A percentile compares a stretch with the other conserved stretches of the same genome.
These are phyloP conservation scores for Cheilosia impressa DNA, from an alignment of 2,888 invertebrate species.

Conservation along the genomic window DNA sequence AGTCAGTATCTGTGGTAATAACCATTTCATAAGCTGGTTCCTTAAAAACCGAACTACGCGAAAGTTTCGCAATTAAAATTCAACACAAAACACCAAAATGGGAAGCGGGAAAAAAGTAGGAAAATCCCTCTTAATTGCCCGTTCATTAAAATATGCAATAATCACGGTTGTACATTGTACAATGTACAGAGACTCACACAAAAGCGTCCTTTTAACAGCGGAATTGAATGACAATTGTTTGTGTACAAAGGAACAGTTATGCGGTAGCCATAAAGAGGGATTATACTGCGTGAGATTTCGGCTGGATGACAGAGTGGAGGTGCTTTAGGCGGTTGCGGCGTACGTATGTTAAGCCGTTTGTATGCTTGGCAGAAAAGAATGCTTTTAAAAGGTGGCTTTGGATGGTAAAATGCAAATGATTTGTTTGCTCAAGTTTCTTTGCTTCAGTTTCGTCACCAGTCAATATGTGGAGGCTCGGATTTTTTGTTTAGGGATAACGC, in stretches of 20 bases:
- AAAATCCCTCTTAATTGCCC: constrained; percentile 32
- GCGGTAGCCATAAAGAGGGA: constrained; percentile 30
- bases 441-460: too few relatives aligned
- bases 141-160: constrained; percentile 48
- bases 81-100: neutral
- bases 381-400: neutral
- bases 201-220: constrained; percentile 1
- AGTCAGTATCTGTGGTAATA: constrained; percentile 29
- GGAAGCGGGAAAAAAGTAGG: neutral
- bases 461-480: too few relatives aligned
- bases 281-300: constrained; percentile 16
- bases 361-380: neutral
- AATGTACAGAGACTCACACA: neutral
- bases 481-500: too few relatives aligned
- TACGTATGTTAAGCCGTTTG: neutral
- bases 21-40: constrained; percentile 23
- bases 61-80: constrained; percentile 50
- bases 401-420: neutral
- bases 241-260: constrained; percentile 30
- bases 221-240: constrained; percentile 39
- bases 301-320: neutral
- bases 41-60: constrained; percentile 25
- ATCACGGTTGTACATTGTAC: constrained; percentile 44
- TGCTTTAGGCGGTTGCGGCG: neutral
- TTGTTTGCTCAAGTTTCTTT: too few relatives aligned